Percentiles rank a stretch among this genome's conserved stretches.
Evolutionary conservation across 2,113 vertebrate species (phyloP).

Genomic region (Perca schrenkii): DNA sequence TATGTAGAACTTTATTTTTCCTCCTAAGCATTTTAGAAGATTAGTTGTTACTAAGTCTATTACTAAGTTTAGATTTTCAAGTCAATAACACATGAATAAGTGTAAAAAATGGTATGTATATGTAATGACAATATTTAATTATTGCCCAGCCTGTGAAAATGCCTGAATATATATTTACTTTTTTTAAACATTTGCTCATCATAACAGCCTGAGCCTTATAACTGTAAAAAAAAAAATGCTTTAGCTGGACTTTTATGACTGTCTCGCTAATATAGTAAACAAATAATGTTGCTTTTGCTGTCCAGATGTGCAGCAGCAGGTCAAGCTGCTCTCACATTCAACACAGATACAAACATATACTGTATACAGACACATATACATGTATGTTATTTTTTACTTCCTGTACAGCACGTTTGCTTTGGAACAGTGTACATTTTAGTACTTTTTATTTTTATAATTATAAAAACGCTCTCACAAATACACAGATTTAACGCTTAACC

Average conservation of each 20-base stretch:
- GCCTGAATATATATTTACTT: not conserved
- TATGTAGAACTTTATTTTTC: not conserved
- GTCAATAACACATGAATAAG: not conserved
- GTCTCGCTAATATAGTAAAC: not conserved
- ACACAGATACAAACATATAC: not conserved
- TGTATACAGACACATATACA: not conserved
- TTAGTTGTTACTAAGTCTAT: not conserved
- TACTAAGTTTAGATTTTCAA: not conserved
- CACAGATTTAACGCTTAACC: constrained; percentile 36
- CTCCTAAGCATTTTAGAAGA: not conserved
- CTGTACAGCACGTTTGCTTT: not conserved
- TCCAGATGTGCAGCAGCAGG: not conserved
- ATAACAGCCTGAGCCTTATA: not conserved
- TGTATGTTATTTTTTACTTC: not conserved
- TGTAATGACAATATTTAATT: not conserved
- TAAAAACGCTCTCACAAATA: constrained; percentile 18
- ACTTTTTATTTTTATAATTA: constrained; percentile 6
- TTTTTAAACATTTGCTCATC: not conserved
- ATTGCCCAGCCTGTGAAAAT: constrained; percentile 2
- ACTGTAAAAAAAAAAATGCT: not conserved
- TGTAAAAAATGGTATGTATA: not conserved
- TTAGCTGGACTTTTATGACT: not conserved
- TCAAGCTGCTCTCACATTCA: not conserved
- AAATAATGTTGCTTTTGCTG: not conserved
- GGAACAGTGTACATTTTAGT: not conserved